A percentile compares a stretch with the other conserved stretches of the same genome.
phyloP scores from a whole-genome alignment of 2,888 invertebrate species.

The Liopterus haemorrhoidalis region DNA sequence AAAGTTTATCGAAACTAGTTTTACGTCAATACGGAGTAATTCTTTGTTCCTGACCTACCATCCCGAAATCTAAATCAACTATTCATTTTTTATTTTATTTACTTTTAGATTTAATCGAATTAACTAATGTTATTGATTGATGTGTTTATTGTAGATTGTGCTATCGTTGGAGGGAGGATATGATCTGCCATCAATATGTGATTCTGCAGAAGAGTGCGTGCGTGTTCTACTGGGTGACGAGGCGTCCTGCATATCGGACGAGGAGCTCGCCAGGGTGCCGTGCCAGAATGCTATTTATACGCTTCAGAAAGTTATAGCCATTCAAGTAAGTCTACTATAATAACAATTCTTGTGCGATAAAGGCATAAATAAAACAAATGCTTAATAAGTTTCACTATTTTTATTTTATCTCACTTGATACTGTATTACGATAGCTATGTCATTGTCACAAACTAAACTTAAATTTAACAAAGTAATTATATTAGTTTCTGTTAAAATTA shows the following conservation, averaged over 20 bases:
- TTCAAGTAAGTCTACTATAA: constrained; percentile 58
- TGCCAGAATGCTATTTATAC: constrained; percentile 79
- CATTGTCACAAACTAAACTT: not conserved
- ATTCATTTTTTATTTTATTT: not conserved
- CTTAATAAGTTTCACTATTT: too few species aligned
- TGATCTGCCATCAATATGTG: constrained; percentile 93
- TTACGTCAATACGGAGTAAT: too few species aligned
- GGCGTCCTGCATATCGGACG: constrained; percentile 58
- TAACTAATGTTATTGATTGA: not conserved
- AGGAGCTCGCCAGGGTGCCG: constrained; percentile 74
- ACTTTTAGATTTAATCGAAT: not conserved
- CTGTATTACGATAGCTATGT: not conserved
- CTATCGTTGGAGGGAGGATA: constrained; percentile 95
- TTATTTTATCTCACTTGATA: not conserved
- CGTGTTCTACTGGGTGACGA: constrained; percentile 85
- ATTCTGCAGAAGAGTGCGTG: constrained; percentile 94
- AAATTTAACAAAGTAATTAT: too few species aligned
- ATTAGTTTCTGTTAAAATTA: too few species aligned
- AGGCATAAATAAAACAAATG: too few species aligned
- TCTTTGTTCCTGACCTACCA: too few species aligned
- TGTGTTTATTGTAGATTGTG: constrained; percentile 45
- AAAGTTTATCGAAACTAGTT: too few species aligned
- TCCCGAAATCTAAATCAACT: too few species aligned
- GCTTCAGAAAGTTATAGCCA: constrained; percentile 74
- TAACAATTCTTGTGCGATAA: too few species aligned